These are phyloP conservation scores for Caenorhabditis sulstoni DNA, from an alignment of 2,888 invertebrate genomes.

Conservation along the genomic window DNA sequence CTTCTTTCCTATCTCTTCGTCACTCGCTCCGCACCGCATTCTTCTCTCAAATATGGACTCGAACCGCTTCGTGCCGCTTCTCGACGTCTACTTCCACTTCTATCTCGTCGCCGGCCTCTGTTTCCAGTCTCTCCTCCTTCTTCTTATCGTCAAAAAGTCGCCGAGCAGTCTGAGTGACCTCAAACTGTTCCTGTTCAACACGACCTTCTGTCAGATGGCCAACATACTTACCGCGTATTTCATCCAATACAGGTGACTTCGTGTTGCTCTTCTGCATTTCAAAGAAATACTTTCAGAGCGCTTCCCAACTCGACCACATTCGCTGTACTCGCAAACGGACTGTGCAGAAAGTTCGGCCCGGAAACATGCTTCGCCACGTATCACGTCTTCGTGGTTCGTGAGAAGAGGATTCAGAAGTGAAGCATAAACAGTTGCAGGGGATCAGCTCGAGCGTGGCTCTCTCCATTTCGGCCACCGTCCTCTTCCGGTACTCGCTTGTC, in stretches of 20 bases:
- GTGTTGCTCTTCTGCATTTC: not conserved
- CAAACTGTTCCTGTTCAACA: constrained; percentile 45
- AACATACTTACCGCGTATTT: constrained; percentile 45
- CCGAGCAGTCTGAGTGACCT: constrained; percentile 29
- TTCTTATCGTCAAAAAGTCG: constrained; percentile 38
- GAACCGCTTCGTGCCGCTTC: constrained; percentile 33
- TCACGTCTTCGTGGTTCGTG: constrained; percentile 36
- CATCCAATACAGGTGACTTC: constrained; percentile 36
- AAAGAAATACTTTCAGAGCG: constrained; percentile 28
- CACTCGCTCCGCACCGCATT: not conserved
- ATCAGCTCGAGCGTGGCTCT: constrained; percentile 43
- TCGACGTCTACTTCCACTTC: constrained; percentile 35
- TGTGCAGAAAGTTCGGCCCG: constrained; percentile 43
- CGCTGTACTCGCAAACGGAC: constrained; percentile 43
- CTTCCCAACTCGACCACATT: constrained; percentile 45
- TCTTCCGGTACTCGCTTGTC: constrained; percentile 38
- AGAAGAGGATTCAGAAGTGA: not conserved
- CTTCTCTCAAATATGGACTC: constrained; percentile 9
- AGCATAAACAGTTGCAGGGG: constrained; percentile 16
- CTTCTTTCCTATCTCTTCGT: too few relatives aligned
- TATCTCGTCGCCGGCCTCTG: constrained; percentile 22
- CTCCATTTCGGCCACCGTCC: constrained; percentile 32
- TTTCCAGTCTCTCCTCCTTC: constrained; percentile 23
- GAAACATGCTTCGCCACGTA: constrained; percentile 33
- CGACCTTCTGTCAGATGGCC: constrained; percentile 36